Percentiles rank a stretch among this genome's conserved stretches.
These are phyloP conservation scores for Copsychus sechellarum DNA, from an alignment of 2,113 vertebrate species.

Conservation along the genomic window DNA sequence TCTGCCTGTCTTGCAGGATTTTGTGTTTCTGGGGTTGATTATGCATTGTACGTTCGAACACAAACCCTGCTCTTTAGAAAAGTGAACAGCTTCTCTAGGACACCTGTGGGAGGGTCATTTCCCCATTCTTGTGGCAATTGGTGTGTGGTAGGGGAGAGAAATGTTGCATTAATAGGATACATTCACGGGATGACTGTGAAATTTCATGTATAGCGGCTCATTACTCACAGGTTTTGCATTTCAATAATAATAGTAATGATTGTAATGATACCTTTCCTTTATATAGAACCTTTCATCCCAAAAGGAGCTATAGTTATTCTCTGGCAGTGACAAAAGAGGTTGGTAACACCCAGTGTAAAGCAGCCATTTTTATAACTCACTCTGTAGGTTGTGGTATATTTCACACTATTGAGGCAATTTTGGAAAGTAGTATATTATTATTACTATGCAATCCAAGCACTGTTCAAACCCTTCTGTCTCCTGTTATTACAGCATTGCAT, in stretches of 20 bases:
- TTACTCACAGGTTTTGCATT: constrained; percentile 69
- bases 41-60: not conserved
- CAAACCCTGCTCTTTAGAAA: constrained; percentile 12
- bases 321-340: constrained; percentile 62
- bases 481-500: constrained; percentile 66
- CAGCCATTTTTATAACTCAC: constrained; percentile 68
- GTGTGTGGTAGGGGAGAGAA: constrained; percentile 36
- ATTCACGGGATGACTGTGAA: constrained; percentile 36
- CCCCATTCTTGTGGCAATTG: constrained; percentile 47
- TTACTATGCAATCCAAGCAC: constrained; percentile 67
- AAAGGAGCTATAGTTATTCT: constrained; percentile 62
- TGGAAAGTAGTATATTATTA: constrained; percentile 67
- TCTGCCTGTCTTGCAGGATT: not conserved
- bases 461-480: constrained; percentile 62
- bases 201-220: constrained; percentile 66
- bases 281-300: constrained; percentile 62
- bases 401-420: constrained; percentile 71
- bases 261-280: constrained; percentile 69
- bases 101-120: constrained; percentile 55
- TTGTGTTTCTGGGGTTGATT: not conserved
- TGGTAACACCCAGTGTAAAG: constrained; percentile 63
- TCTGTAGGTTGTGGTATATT: constrained; percentile 66
- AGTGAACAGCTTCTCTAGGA: constrained; percentile 28
- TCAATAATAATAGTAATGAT: constrained; percentile 75
- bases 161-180: constrained; percentile 50